These are phyloP conservation scores for Aphaenogaster rudis DNA, from an alignment of 1,140 invertebrate species.

Conservation along the genomic window DNA sequence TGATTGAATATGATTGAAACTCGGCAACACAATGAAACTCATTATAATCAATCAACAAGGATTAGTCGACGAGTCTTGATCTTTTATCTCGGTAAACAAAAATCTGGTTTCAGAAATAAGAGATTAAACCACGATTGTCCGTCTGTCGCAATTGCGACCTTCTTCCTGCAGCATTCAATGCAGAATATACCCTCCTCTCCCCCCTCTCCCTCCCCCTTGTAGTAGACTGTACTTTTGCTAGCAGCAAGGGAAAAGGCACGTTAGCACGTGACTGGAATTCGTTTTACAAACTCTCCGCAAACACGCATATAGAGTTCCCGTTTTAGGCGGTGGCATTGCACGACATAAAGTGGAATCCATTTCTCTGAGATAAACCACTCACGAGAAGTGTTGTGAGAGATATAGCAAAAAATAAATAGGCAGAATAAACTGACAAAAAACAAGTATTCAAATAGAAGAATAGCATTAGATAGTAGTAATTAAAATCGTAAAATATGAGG, in stretches of 20 bases:
- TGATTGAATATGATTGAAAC: neutral
- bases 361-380: slow-evolving; percentile 45
- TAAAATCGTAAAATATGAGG: neutral
- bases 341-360: slow-evolving; percentile 49
- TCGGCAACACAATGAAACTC: neutral
- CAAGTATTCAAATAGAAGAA: slow-evolving; percentile 6
- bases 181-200: slow-evolving; percentile 38
- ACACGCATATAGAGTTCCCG: slow-evolving; percentile 34
- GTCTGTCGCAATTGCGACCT: slow-evolving; percentile 32
- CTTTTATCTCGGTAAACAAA: neutral
- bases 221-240: slow-evolving; percentile 50
- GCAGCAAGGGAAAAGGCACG: slow-evolving; percentile 26
- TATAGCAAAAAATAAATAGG: slow-evolving; percentile 8
- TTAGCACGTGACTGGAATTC: slow-evolving; percentile 68
- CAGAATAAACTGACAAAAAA: neutral
- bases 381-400: slow-evolving; percentile 17
- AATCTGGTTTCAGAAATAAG: slow-evolving; percentile 19
- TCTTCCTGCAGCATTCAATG: slow-evolving; percentile 55
- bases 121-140: neutral
- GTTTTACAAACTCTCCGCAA: slow-evolving; percentile 51
- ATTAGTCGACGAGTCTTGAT: neutral
- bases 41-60: neutral
- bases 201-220: neutral
- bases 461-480: neutral
- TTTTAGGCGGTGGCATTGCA: slow-evolving; percentile 25